These are phyloP conservation scores for Rhorus exstirpatorius DNA, from an alignment of 2,888 invertebrate genomes.

Conservation along the genomic window DNA sequence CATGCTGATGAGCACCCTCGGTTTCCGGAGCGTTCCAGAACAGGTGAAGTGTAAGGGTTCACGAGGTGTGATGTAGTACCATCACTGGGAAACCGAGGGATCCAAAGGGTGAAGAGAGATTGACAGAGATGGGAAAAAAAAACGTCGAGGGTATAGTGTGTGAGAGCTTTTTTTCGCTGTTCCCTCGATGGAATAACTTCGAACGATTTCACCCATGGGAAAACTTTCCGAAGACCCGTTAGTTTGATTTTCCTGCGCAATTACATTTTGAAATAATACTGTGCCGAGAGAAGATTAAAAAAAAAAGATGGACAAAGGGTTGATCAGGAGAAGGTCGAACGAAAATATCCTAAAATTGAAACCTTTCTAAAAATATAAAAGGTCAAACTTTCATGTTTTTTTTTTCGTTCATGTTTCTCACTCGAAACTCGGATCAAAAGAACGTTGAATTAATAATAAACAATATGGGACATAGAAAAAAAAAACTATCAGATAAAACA, in stretches of 20 bases:
- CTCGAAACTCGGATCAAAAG: no score
- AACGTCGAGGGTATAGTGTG: no score
- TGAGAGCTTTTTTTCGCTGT: slow-evolving; percentile 37
- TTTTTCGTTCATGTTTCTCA: no score
- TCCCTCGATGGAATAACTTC: slow-evolving; percentile 29
- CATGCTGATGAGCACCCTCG: slow-evolving; percentile 43
- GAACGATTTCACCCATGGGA: slow-evolving; percentile 12
- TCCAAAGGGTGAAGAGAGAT: slow-evolving; percentile 24
- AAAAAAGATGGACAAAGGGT: background rate
- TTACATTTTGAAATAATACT: background rate
- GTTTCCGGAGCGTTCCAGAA: slow-evolving; percentile 44
- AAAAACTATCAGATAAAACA: no score
- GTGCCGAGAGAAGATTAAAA: background rate
- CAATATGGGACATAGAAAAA: no score
- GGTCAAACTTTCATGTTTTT: no score
- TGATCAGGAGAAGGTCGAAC: background rate
- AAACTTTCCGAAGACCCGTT: background rate
- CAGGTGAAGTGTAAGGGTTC: slow-evolving; percentile 64
- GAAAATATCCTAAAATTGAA: background rate
- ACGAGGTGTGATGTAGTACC: slow-evolving; percentile 63
- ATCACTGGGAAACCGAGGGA: slow-evolving; percentile 38
- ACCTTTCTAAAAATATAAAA: no score
- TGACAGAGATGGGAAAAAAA: slow-evolving; percentile 39
- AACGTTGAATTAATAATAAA: no score
- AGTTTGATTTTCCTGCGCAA: slow-evolving; percentile 2